phyloP scores from a whole-genome alignment of 2,797 vertebrate species.

The Sebastes taczanowskii region DNA sequence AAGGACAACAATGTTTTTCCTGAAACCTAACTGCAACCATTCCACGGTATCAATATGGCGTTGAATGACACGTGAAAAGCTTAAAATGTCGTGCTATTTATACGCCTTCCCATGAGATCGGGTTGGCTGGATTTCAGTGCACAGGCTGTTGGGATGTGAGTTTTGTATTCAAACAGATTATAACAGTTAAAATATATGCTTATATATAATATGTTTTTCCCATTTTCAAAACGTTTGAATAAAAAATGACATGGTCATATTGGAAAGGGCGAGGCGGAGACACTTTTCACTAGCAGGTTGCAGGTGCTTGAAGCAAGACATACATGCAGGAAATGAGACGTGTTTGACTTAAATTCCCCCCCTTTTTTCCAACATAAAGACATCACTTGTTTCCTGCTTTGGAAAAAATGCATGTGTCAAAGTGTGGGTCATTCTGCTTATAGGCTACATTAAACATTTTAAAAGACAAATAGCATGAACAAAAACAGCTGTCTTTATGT shows the following conservation, averaged over 20 bases:
- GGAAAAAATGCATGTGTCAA: neutral
- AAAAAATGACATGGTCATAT: no score
- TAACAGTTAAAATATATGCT: neutral
- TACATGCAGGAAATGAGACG: neutral
- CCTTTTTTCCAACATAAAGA: neutral
- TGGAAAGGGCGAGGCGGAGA: neutral
- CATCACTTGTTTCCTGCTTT: neutral
- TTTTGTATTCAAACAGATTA: neutral
- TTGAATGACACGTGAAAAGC: no score
- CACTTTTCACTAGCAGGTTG: neutral
- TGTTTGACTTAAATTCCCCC: neutral
- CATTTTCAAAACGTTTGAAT: neutral
- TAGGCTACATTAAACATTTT: neutral
- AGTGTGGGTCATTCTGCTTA: neutral
- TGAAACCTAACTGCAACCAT: no score
- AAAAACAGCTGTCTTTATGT: constrained; percentile 6
- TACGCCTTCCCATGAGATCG: no score
- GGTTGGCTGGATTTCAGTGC: neutral
- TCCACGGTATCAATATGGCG: no score
- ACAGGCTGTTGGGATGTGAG: neutral
- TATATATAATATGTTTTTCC: neutral
- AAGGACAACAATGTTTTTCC: no score
- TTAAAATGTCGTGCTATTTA: no score
- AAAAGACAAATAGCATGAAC: neutral
- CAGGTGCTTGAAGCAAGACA: neutral